Conservation (phyloP, 2,888 invertebrate species). For the Notodonta ziczac region DNA sequence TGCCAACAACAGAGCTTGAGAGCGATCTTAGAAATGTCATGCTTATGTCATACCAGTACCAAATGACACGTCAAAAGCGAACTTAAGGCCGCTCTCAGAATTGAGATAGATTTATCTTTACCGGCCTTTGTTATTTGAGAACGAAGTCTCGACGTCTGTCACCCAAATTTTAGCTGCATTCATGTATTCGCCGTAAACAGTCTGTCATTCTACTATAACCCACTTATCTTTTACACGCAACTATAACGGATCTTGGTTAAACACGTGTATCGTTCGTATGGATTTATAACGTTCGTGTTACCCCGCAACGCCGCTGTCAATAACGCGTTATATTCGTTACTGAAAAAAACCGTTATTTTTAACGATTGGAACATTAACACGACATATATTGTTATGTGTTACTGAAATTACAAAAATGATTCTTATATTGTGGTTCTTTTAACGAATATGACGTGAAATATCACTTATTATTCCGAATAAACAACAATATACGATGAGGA, state of each 20-base stretch:
- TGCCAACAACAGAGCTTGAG: no score
- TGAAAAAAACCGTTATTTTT: slow-evolving; percentile 19
- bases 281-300: slow-evolving; percentile 52
- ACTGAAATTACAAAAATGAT: not conserved
- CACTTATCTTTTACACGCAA: slow-evolving; percentile 68
- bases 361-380: not conserved
- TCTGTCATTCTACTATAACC: no score
- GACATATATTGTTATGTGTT: no score
- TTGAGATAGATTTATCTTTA: no score
- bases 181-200: slow-evolving; percentile 38
- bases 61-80: no score
- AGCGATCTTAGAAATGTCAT: no score
- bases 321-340: slow-evolving; percentile 47
- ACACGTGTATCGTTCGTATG: slow-evolving; percentile 73
- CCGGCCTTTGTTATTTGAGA: no score
- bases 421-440: no score
- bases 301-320: slow-evolving; percentile 36
- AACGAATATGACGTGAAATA: slow-evolving; percentile 31
- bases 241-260: slow-evolving; percentile 65
- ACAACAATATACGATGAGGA: slow-evolving; percentile 23
- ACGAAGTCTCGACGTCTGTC: no score
- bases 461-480: slow-evolving; percentile 12
- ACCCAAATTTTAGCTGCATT: no score
- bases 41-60: no score
- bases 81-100: no score